Conservation (phyloP, 1,140 invertebrate genomes). For the Frieseomelitta varia region DNA sequence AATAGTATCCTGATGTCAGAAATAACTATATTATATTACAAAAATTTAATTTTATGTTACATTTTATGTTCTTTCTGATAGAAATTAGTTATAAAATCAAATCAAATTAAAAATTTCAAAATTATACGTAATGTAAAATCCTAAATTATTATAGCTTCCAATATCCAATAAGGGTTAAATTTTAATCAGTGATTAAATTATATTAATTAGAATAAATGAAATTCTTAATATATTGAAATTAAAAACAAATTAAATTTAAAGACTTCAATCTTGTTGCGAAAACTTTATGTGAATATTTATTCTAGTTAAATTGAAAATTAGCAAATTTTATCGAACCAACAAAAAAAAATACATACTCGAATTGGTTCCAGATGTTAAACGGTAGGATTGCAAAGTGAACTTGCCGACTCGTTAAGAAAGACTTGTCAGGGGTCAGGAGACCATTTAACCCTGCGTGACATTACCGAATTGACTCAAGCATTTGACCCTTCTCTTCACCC, state of each 20-base stretch:
- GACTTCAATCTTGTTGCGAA: not conserved
- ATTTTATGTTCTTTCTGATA: too few species aligned
- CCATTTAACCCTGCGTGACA: conserved; percentile 73
- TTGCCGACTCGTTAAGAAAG: conserved; percentile 57
- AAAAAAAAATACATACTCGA: not conserved
- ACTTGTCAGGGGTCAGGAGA: conserved; percentile 70
- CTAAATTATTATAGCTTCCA: too few species aligned
- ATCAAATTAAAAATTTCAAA: too few species aligned
- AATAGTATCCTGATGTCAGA: too few species aligned
- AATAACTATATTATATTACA: too few species aligned
- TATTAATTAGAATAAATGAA: not conserved
- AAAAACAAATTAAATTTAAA: not conserved
- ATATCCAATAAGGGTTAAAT: not conserved
- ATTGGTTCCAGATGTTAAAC: conserved; percentile 30
- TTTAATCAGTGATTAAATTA: too few species aligned
- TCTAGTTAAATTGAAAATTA: not conserved
- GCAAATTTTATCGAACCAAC: not conserved
- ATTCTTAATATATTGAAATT: not conserved
- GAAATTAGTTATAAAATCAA: too few species aligned
- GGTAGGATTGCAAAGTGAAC: conserved; percentile 54
- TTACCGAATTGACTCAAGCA: conserved; percentile 77
- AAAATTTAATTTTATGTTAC: too few species aligned
- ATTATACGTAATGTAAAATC: too few species aligned
- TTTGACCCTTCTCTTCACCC: conserved; percentile 69
- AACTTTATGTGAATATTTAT: not conserved